phyloP scores from a whole-genome alignment of 1,140 invertebrate genomes.

The Eupristina koningsbergeri region DNA sequence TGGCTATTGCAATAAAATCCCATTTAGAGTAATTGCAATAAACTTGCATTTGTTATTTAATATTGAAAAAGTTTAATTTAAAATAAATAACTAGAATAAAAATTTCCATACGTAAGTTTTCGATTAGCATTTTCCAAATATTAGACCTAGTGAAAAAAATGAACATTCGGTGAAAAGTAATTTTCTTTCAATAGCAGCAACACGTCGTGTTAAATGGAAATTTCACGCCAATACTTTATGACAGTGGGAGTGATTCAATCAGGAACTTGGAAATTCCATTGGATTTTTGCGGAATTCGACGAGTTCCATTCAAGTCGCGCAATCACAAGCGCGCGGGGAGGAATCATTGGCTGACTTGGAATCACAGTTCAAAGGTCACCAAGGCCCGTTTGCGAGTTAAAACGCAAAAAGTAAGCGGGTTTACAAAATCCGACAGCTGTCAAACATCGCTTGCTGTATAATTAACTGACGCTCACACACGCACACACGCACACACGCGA shows the following conservation, averaged over 20 bases:
- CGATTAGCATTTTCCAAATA: no score
- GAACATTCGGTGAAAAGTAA: no score
- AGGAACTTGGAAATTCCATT: not conserved
- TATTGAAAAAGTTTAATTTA: no score
- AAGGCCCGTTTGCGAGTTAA: not conserved
- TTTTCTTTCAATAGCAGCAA: no score
- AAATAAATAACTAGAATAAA: no score
- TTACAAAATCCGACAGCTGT: constrained; percentile 28
- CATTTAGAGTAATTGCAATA: no score
- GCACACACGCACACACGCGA: not conserved
- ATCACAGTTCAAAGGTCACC: not conserved
- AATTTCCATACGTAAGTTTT: no score
- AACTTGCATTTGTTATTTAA: no score
- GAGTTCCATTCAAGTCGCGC: not conserved
- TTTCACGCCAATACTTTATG: not conserved
- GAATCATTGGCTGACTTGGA: not conserved
- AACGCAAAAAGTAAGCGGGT: not conserved
- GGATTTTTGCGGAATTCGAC: not conserved
- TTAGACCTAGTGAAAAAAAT: no score
- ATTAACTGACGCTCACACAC: not conserved
- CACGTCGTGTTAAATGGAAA: not conserved
- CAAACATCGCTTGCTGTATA: constrained; percentile 9
- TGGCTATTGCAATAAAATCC: no score
- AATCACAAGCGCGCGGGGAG: no score
- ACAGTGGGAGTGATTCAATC: not conserved